Conservation (phyloP, 2,888 invertebrate genomes). For the Mythimna loreyi region DNA sequence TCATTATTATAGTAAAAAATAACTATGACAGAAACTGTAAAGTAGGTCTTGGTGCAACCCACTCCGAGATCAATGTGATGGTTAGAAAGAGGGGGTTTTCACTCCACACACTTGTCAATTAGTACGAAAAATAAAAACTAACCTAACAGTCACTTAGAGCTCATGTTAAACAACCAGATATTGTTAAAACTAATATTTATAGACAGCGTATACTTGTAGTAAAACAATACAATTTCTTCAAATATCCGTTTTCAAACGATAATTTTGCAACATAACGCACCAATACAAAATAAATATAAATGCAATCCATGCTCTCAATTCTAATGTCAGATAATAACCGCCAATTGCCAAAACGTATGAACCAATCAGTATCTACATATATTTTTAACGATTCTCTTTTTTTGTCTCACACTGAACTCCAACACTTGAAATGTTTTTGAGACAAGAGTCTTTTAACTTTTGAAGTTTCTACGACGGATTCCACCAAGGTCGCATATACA, state of each 20-base stretch:
- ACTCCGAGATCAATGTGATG: too few species aligned
- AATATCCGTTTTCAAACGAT: conserved; percentile 41
- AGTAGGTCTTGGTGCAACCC: too few species aligned
- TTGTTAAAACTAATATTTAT: conserved; percentile 48
- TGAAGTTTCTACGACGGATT: neutral
- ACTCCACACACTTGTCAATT: neutral
- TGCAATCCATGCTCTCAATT: conserved; percentile 77
- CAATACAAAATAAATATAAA: conserved; percentile 80
- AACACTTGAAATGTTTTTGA: conserved; percentile 12
- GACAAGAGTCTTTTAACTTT: neutral
- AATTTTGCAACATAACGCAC: conserved; percentile 67
- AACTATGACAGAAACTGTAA: too few species aligned
- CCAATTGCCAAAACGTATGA: conserved; percentile 40
- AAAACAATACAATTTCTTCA: conserved; percentile 58
- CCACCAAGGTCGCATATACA: too few species aligned
- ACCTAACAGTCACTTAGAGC: neutral
- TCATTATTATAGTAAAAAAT: too few species aligned
- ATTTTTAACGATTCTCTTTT: conserved; percentile 20
- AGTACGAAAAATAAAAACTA: neutral
- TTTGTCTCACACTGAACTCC: conserved; percentile 40
- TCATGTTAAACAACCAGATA: conserved; percentile 22
- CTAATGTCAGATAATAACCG: conserved; percentile 76
- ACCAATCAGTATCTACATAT: conserved; percentile 65
- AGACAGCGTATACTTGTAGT: conserved; percentile 58
- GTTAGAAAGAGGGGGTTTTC: too few species aligned